Base-by-base conservation (phyloP, 2,113 vertebrate genomes). In the Phocoena sinus region DNA sequence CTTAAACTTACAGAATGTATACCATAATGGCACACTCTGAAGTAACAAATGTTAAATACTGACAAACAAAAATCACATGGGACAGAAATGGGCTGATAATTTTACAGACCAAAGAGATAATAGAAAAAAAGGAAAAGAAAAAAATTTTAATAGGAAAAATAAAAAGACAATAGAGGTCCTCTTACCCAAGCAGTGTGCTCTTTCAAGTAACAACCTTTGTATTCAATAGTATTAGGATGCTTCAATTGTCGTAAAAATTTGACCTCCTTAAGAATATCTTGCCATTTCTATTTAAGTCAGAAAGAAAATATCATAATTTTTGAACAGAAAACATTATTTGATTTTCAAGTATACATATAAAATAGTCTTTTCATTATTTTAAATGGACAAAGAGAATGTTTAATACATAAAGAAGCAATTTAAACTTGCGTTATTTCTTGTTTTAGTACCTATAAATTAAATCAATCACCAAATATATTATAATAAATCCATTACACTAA, bases 221-320 rank as follows among this genome's bases (percentile, higher is more conserved):
- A 99, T 80, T 99, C 99, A 10, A 99, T 99, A 80, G 99, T 99
- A 98, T 99, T 99, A 85, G 99, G 99, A 97, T 99, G 99, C 97
- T 99, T 99, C 97, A 99, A 99, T 95, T 99, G 99, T 86, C 98
- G 99, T 95, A 99, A 98, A 99, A 99, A 99, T 97, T 99, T 99
- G 94, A 99, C 99, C 98, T 99, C 99, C 97, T 99, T 99, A 98
- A 99, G 99, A 98, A 99, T 99, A 99, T 99, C 99, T 98, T 99
- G 99, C 99, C 99, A 99, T 99, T 99, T 99, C 99, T 99, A 98
- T 94, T 23, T 44, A 89, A 90, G 89, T 47, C 62, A 94, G 26
- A 95, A 76, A 87, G 71, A 21, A 82, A 71, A 79, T 13, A 25
- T 60, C 80, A 86, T 94, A 28, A 85, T 65, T 84, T 89, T 89